Evolutionary conservation across 2,888 invertebrate genomes (phyloP).

Genomic region (Thereva unica): DNA sequence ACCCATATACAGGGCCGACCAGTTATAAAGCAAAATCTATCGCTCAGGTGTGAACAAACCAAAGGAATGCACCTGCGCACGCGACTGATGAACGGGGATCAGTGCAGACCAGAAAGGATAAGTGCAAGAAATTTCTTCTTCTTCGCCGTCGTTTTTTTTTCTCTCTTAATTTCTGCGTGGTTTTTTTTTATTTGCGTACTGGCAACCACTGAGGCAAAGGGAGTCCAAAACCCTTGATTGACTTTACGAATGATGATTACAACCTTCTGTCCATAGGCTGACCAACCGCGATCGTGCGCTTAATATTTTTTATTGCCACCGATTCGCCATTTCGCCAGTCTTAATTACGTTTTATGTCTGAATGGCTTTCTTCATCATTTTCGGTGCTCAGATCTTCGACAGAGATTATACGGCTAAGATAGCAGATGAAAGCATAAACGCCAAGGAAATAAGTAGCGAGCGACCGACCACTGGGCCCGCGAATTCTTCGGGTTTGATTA

Average conservation of each 20-base stretch:
- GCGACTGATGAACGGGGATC: slow-evolving; percentile 19
- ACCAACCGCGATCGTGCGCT: not conserved
- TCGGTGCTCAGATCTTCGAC: slow-evolving; percentile 13
- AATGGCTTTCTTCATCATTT: slow-evolving; percentile 31
- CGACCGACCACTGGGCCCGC: not conserved
- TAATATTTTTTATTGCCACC: slow-evolving; percentile 24
- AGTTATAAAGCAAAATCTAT: slow-evolving; percentile 23
- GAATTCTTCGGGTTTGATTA: slow-evolving; percentile 21
- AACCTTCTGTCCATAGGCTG: not conserved
- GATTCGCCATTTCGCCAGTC: slow-evolving; percentile 29
- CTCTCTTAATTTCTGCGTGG: not conserved
- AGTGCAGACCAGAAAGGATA: slow-evolving; percentile 1
- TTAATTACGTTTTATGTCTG: slow-evolving; percentile 34
- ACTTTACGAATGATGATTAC: slow-evolving; percentile 31
- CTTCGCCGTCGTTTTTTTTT: no score
- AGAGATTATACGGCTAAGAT: slow-evolving; percentile 21
- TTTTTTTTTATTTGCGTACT: slow-evolving; percentile 9
- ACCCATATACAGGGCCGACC: slow-evolving; percentile 13
- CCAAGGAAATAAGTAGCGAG: slow-evolving; percentile 26
- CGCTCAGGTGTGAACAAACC: slow-evolving; percentile 28
- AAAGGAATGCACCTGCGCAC: slow-evolving; percentile 26
- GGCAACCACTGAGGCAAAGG: slow-evolving; percentile 10
- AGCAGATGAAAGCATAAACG: slow-evolving; percentile 35
- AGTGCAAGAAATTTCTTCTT: no score
- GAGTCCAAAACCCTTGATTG: slow-evolving; percentile 2